phyloP scores from a whole-genome alignment of 1,140 invertebrate genomes.

The Meloidogyne hapla region DNA sequence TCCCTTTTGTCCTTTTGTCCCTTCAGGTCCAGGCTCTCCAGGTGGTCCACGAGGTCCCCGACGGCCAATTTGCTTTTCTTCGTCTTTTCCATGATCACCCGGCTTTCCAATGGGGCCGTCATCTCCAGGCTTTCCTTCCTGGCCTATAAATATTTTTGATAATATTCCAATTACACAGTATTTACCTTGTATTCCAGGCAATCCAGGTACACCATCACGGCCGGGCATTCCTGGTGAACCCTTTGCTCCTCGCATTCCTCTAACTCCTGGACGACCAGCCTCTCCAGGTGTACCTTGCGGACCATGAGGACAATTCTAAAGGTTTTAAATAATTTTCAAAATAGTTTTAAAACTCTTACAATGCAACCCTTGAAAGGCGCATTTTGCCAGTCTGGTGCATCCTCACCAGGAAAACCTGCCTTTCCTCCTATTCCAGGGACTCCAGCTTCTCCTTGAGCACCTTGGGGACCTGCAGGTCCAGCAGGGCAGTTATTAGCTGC shows the following conservation, averaged over 20 bases:
- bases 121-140: constrained; percentile 31
- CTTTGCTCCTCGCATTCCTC: constrained; percentile 27
- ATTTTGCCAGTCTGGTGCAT: constrained; percentile 26
- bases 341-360: neutral
- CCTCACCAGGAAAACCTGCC: constrained; percentile 7
- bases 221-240: constrained; percentile 15
- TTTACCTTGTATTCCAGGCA: constrained; percentile 22
- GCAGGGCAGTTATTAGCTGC: constrained; percentile 14
- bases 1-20: constrained; percentile 33
- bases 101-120: constrained; percentile 36
- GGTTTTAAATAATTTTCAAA: neutral
- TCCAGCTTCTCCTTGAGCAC: constrained; percentile 9
- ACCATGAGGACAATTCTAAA: constrained; percentile 23
- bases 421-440: constrained; percentile 7
- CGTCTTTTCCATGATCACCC: constrained; percentile 46
- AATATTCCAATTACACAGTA: too few species aligned
- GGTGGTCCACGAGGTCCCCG: constrained; percentile 44
- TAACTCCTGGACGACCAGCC: constrained; percentile 17
- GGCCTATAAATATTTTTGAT: constrained; percentile 16
- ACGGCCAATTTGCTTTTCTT: constrained; percentile 49
- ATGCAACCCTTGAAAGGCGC: constrained; percentile 28
- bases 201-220: constrained; percentile 20
- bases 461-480: constrained; percentile 20
- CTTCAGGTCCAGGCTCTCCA: constrained; percentile 38
- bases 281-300: constrained; percentile 22